These are phyloP conservation scores for Rhinichthys klamathensis DNA, from an alignment of 2,113 vertebrate species.

Conservation along the genomic window DNA sequence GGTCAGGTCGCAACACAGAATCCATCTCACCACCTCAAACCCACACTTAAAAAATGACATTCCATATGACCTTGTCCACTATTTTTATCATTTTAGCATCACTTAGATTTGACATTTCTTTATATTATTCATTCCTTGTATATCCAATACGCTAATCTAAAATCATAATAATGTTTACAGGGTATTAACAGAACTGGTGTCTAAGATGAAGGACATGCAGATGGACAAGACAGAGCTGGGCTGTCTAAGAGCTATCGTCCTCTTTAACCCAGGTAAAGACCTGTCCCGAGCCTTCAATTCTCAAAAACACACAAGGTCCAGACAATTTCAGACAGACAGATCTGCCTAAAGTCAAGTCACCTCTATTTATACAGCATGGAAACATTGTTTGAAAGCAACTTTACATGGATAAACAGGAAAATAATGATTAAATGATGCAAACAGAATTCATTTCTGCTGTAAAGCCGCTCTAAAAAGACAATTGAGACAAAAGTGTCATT, in stretches of 20 bases:
- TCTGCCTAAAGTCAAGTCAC: not conserved
- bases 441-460: too few relatives aligned
- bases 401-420: too few relatives aligned
- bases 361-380: too few relatives aligned
- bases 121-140: not conserved
- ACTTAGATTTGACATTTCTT: not conserved
- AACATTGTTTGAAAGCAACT: too few relatives aligned
- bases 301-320: not conserved
- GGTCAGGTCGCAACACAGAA: conserved; percentile 71
- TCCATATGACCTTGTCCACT: not conserved
- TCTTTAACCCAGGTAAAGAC: conserved; percentile 82
- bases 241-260: conserved; percentile 84
- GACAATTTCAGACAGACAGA: not conserved
- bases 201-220: conserved; percentile 90
- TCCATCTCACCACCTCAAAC: not conserved
- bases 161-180: conserved; percentile 59
- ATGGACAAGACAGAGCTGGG: conserved; percentile 87
- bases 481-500: too few relatives aligned
- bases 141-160: not conserved
- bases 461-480: too few relatives aligned
- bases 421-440: too few relatives aligned
- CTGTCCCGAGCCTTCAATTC: not conserved
- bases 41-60: not conserved
- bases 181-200: conserved; percentile 85
- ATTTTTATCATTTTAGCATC: not conserved